phyloP scores from a whole-genome alignment of 1,140 invertebrate species.

The Chelonus insularis region DNA sequence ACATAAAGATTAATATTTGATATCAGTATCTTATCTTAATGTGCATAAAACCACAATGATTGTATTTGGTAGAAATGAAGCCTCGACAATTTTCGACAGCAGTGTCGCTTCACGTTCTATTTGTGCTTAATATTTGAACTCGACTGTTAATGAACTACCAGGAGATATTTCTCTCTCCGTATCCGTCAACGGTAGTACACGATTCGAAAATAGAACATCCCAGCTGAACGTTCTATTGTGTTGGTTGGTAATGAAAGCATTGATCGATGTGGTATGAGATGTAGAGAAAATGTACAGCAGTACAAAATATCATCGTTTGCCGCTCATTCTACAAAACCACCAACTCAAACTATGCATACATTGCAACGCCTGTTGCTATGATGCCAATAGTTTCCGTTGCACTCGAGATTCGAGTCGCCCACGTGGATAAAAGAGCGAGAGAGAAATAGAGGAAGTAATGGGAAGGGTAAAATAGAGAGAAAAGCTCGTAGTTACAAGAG shows the following conservation, averaged over 20 bases:
- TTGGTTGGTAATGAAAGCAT: constrained; percentile 8
- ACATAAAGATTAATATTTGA: too few relatives aligned
- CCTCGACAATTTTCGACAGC: neutral
- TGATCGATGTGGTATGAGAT: constrained; percentile 14
- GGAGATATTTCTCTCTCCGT: constrained; percentile 10
- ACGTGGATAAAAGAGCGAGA: neutral
- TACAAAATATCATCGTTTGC: constrained; percentile 10
- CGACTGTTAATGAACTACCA: constrained; percentile 24
- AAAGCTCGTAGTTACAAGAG: constrained; percentile 4
- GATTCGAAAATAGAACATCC: constrained; percentile 16
- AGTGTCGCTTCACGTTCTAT: constrained; percentile 16
- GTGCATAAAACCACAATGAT: too few relatives aligned
- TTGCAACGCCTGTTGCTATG: constrained; percentile 10
- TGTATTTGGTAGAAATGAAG: too few relatives aligned
- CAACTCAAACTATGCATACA: constrained; percentile 5
- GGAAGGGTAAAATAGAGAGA: constrained; percentile 9
- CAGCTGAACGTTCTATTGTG: constrained; percentile 1
- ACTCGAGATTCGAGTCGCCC: constrained; percentile 10
- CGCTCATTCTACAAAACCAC: constrained; percentile 6
- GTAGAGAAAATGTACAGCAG: constrained; percentile 1
- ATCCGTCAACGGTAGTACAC: neutral
- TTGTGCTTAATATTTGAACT: constrained; percentile 25
- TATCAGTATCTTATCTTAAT: too few relatives aligned
- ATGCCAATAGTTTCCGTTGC: constrained; percentile 25
- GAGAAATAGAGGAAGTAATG: constrained; percentile 5